Base-by-base conservation (phyloP, 2,113 vertebrate genomes). In the Corythornis cristatus region DNA sequence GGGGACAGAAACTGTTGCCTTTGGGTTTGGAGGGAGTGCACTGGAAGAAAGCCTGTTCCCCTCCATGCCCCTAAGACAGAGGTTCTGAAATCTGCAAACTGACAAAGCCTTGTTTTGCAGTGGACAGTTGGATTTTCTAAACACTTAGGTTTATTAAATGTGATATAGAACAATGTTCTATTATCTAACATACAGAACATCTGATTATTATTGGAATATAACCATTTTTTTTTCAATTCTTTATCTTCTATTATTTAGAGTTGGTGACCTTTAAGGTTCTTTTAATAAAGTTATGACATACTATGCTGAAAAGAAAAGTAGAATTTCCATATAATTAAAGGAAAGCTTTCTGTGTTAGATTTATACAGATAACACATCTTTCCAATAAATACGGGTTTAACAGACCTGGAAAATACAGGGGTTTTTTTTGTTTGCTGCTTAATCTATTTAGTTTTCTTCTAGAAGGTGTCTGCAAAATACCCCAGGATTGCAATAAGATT, bases 401-500 rank as follows among this genome's bases (percentile, higher is more conserved):
- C 21, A 8, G 51, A 50, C 31, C 60, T 80, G 28, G 33, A 25
- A 90, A 82, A 66, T 48, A 20, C 4, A 57, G 4, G 9, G 9
- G 9, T 4, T 37, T 6, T 14, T 62, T 77, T 76, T 68, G 45
- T 88, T 89, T 53, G 26, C 15, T 1, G 2, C n/a, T 70, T 92
- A 83, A 89, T 80, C 1, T n/a, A 76, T 80, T 86, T 82, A 25
- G 12, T 60, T 82, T 89, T 61, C 12, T 79, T 68, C 31, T 18
- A 54, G 58, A 86, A 94, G 80, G 57, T 64, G 51, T 75, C 75
- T 88, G 87, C 93, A 93, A 90, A 94, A 83, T 72, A 94, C 22
- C 45, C 42, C 29, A 58, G 57, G 48, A 85, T 60, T 74, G 64
- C 45, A 91, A 94, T 83, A 60, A 82, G 75, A 95, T 95, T 86